A percentile compares a stretch with the other conserved stretches of the same genome.
Conservation (phyloP, 2,888 invertebrate genomes). For the Lydus trimaculatus region DNA sequence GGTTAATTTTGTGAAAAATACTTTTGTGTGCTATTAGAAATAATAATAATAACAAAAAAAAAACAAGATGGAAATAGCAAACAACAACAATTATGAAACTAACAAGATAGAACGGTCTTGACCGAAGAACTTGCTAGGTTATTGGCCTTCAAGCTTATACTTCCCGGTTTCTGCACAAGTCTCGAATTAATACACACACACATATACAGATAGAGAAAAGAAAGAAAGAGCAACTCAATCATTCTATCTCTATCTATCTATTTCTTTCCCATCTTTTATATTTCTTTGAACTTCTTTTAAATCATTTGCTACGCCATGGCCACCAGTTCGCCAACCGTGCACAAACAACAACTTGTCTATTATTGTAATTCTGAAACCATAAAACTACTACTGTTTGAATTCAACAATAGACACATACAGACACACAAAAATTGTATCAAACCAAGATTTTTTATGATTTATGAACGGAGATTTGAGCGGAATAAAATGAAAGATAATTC, state of each 20-base stretch:
- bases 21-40: neutral
- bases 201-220: no score
- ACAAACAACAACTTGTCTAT: conserved; percentile 48
- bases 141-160: conserved; percentile 51
- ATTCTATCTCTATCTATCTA: neutral
- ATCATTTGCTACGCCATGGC: conserved; percentile 51
- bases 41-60: neutral
- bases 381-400: conserved; percentile 22
- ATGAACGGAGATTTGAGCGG: neutral
- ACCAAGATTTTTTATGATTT: neutral
- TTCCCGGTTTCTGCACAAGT: conserved; percentile 44
- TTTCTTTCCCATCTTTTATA: conserved; percentile 18
- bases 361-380: conserved; percentile 38
- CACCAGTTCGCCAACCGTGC: conserved; percentile 49
- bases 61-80: neutral
- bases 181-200: conserved; percentile 4
- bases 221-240: neutral
- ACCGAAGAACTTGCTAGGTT: conserved; percentile 51
- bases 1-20: neutral
- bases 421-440: neutral
- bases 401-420: neutral
- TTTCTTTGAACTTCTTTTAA: conserved; percentile 47
- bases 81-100: conserved; percentile 1
- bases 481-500: neutral
- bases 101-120: conserved; percentile 46